phyloP scores from a whole-genome alignment of 2,113 vertebrate species.

The Ceyx margarethae region DNA sequence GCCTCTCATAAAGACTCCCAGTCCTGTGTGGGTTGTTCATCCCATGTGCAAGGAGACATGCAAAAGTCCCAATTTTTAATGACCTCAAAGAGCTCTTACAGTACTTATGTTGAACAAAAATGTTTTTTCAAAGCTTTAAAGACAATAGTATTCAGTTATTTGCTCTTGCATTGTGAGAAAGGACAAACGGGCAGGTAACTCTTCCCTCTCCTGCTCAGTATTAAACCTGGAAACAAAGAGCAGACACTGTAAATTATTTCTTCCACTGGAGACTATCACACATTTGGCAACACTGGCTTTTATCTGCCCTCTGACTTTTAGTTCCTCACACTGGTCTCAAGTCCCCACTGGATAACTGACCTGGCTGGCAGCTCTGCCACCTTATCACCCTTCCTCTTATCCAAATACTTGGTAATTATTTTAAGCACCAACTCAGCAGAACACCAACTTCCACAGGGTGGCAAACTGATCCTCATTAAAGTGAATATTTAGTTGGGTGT shows the following conservation, averaged over 20 bases:
- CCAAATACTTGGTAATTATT: not conserved
- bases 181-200: rapidly evolving
- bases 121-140: not conserved
- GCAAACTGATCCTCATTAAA: not conserved
- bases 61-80: not conserved
- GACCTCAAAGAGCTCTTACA: not conserved
- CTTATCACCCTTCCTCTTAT: not conserved
- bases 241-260: not conserved
- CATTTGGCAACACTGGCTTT: not conserved
- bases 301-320: not conserved
- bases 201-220: not conserved
- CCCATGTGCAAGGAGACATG: not conserved
- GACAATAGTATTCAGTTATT: not conserved
- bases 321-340: not conserved
- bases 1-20: not conserved
- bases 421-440: not conserved
- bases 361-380: not conserved
- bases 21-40: not conserved
- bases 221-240: not conserved
- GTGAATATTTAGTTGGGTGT: not conserved
- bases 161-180: not conserved
- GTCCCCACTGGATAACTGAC: not conserved
- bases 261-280: not conserved
- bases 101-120: not conserved
- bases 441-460: not conserved